phyloP scores from a whole-genome alignment of 2,113 vertebrate species.

The Rhea americana region DNA sequence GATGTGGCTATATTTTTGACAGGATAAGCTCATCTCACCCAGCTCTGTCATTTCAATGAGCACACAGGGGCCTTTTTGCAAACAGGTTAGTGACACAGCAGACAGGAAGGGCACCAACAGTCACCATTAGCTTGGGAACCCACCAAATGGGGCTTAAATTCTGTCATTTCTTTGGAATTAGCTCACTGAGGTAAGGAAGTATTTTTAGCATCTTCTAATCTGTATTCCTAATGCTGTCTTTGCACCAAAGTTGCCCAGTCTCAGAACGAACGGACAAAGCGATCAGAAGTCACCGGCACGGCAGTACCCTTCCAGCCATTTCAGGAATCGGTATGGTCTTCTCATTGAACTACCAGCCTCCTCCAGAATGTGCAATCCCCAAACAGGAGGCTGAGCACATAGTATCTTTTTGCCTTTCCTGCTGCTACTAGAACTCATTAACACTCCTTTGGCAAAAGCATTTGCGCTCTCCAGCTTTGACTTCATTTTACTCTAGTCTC shows the following conservation, averaged over 20 bases:
- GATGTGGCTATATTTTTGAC: fast-evolving
- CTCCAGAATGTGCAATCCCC: background rate
- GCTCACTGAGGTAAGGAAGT: background rate
- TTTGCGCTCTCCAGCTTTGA: too few relatives aligned
- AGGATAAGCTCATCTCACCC: background rate
- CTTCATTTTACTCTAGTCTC: too few relatives aligned
- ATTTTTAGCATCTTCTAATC: background rate
- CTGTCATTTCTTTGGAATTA: background rate
- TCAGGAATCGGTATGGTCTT: background rate
- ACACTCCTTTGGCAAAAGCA: too few relatives aligned
- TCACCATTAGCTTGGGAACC: background rate
- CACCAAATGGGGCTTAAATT: background rate
- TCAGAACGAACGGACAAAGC: background rate
- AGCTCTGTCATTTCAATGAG: background rate
- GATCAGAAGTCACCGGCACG: background rate
- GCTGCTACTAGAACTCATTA: too few relatives aligned
- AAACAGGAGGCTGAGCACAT: background rate
- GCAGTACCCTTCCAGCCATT: background rate
- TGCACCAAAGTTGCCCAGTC: background rate
- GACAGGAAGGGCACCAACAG: background rate
- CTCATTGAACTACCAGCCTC: background rate
- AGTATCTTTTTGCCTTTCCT: background rate
- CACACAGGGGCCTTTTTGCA: background rate
- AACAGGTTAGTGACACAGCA: background rate
- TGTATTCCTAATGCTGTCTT: background rate